Percentiles rank a stretch among this genome's conserved stretches.
phyloP scores from a whole-genome alignment of 2,888 invertebrate species.

The Agrotis exclamationis region DNA sequence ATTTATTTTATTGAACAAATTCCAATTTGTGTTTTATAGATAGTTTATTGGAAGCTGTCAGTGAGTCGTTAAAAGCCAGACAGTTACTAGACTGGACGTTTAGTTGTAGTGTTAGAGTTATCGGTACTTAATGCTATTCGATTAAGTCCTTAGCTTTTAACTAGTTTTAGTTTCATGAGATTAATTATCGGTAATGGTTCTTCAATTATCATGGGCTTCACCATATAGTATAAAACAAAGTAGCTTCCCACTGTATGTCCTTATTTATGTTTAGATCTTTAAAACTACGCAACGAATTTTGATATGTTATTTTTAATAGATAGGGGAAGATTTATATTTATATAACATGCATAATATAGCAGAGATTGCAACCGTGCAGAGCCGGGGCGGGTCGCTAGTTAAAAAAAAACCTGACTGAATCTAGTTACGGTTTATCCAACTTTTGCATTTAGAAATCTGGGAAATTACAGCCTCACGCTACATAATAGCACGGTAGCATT shows the following conservation, averaged over 20 bases:
- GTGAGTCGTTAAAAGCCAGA: constrained; percentile 13
- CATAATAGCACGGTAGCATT: constrained; percentile 5
- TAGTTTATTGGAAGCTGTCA: constrained; percentile 10
- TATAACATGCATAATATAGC: too few relatives aligned
- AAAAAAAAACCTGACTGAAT: background rate
- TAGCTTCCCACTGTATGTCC: too few relatives aligned
- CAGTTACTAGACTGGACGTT: constrained; percentile 11
- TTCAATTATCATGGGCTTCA: background rate
- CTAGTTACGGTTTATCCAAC: background rate
- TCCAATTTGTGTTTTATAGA: constrained; percentile 3
- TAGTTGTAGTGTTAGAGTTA: constrained; percentile 10
- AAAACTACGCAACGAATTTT: too few relatives aligned
- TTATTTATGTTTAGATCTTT: too few relatives aligned
- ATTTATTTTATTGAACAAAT: constrained; percentile 3
- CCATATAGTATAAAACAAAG: too few relatives aligned
- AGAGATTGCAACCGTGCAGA: too few relatives aligned
- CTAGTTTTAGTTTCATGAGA: constrained; percentile 16
- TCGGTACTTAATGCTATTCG: constrained; percentile 5
- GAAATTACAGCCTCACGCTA: too few relatives aligned
- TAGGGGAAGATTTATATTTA: too few relatives aligned
- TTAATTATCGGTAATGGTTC: background rate
- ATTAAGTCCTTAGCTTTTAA: constrained; percentile 20
- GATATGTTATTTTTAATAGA: too few relatives aligned
- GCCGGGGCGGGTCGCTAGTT: too few relatives aligned
- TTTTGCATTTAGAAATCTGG: background rate